A percentile compares a stretch with the other conserved stretches of the same genome.
Evolutionary conservation across 2,888 invertebrate genomes (phyloP).

Genomic region (Acholoe squamosa): DNA sequence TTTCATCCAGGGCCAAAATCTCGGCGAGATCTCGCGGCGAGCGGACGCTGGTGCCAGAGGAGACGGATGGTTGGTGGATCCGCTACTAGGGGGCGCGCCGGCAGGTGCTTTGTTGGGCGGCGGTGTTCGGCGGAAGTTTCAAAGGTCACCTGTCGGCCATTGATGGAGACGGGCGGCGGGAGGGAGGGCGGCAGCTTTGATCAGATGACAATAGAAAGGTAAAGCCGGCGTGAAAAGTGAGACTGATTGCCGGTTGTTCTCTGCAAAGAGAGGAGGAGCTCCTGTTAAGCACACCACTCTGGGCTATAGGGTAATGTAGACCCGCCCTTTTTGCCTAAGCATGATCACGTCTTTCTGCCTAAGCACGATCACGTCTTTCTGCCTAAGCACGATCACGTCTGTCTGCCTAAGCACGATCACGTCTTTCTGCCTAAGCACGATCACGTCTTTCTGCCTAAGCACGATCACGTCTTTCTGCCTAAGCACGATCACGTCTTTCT

Average conservation of each 20-base stretch:
- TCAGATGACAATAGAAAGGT: constrained; percentile 30
- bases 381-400: too few relatives aligned
- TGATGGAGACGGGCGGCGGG: neutral
- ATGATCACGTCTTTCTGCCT: too few relatives aligned
- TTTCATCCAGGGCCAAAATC: constrained; percentile 33
- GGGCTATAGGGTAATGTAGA: too few relatives aligned
- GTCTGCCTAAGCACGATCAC: too few relatives aligned
- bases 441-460: too few relatives aligned
- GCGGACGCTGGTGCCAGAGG: constrained; percentile 28
- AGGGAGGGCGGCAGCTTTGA: constrained; percentile 16
- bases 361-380: too few relatives aligned
- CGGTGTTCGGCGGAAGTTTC: constrained; percentile 36
- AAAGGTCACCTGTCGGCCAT: constrained; percentile 41
- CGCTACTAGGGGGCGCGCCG: neutral
- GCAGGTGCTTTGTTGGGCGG: constrained; percentile 2
- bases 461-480: too few relatives aligned
- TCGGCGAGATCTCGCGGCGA: constrained; percentile 38
- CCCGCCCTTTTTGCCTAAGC: too few relatives aligned
- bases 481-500: too few relatives aligned
- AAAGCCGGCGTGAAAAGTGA: constrained; percentile 44
- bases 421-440: too few relatives aligned
- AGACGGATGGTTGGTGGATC: constrained; percentile 37
- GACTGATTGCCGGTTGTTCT: neutral
- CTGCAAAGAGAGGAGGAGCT: neutral
- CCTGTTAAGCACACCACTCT: constrained; percentile 5